A percentile compares a stretch with the other conserved stretches of the same genome.
Evolutionary conservation across 2,113 vertebrate species (phyloP).

Genomic region (Atractosteus spatula): DNA sequence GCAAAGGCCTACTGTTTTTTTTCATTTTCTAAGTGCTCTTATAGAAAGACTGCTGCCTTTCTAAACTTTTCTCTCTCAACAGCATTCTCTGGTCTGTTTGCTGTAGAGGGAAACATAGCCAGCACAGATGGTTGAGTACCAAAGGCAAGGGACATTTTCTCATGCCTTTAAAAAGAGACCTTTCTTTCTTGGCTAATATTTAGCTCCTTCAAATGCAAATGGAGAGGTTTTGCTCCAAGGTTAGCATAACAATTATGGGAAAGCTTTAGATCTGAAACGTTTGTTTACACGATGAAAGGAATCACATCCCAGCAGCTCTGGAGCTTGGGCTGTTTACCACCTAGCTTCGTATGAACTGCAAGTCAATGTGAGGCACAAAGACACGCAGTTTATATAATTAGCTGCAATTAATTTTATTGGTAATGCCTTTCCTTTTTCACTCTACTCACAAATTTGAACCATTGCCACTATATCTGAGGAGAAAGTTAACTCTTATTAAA

Average conservation of each 20-base stretch:
- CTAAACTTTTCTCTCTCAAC: conserved; percentile 51
- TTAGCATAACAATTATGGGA: conserved; percentile 99
- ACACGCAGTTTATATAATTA: conserved; percentile 70
- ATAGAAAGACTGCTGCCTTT: conserved; percentile 56
- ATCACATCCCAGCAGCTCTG: conserved; percentile 67
- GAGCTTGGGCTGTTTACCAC: conserved; percentile 71
- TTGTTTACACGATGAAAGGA: conserved; percentile 95
- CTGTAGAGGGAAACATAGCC: conserved; percentile 68
- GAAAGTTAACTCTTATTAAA: conserved; percentile 23
- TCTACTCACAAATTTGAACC: conserved; percentile 30
- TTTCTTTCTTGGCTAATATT: conserved; percentile 98
- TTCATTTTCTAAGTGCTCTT: no score
- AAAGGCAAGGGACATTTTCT: conserved; percentile 88
- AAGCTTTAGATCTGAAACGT: conserved; percentile 96
- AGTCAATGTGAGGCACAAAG: conserved; percentile 84
- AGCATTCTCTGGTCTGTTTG: conserved; percentile 51
- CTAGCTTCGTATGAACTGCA: conserved; percentile 74
- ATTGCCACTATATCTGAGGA: conserved; percentile 38
- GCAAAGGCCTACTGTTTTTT: no score
- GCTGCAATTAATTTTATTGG: conserved; percentile 66
- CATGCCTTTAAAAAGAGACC: conserved; percentile 92
- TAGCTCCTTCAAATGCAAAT: conserved; percentile 99
- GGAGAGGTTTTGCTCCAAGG: conserved; percentile 89
- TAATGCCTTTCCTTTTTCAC: conserved; percentile 61
- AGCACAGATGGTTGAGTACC: conserved; percentile 89